phyloP scores from a whole-genome alignment of 2,888 invertebrate genomes.

The Baronia brevicornis region DNA sequence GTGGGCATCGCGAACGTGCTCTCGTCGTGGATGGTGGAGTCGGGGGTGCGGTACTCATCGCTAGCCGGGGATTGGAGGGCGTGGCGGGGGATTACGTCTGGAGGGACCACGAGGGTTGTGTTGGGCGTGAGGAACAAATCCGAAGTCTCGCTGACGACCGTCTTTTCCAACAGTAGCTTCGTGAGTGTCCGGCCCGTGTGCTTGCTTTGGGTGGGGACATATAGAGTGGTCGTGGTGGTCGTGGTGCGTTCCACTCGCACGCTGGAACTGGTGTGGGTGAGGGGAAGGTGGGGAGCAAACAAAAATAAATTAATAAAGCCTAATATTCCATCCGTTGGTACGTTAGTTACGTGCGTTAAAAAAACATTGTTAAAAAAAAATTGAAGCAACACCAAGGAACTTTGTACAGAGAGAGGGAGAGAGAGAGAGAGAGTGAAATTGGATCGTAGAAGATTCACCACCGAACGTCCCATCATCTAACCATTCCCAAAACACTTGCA shows the following conservation, averaged over 20 bases:
- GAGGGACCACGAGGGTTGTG: slow-evolving; percentile 43
- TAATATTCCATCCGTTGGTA: slow-evolving; percentile 22
- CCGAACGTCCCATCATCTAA: too few species aligned
- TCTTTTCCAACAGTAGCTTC: slow-evolving; percentile 46
- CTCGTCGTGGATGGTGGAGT: slow-evolving; percentile 37
- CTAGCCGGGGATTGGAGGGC: slow-evolving; percentile 33
- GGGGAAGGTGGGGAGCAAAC: slow-evolving; percentile 26
- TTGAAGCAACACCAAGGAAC: slow-evolving; percentile 13
- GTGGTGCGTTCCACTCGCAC: slow-evolving; percentile 43
- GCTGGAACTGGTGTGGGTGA: slow-evolving; percentile 31
- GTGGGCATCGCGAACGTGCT: slow-evolving; percentile 60
- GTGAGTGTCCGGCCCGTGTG: slow-evolving; percentile 38
- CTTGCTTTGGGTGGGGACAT: slow-evolving; percentile 34
- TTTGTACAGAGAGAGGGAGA: slow-evolving; percentile 32
- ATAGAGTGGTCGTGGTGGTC: slow-evolving; percentile 32
- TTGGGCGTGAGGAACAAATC: slow-evolving; percentile 54
- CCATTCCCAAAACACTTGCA: too few species aligned
- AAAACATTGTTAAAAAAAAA: slow-evolving; percentile 19
- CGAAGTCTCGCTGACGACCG: slow-evolving; percentile 36
- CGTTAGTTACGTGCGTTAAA: slow-evolving; percentile 49
- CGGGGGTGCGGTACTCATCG: slow-evolving; percentile 51
- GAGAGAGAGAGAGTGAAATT: too few species aligned
- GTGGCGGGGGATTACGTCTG: slow-evolving; percentile 51
- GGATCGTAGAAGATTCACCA: too few species aligned
- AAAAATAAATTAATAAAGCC: slow-evolving; percentile 48